These are phyloP conservation scores for Vanessa cardui DNA, from an alignment of 2,888 invertebrate species.

Conservation along the genomic window DNA sequence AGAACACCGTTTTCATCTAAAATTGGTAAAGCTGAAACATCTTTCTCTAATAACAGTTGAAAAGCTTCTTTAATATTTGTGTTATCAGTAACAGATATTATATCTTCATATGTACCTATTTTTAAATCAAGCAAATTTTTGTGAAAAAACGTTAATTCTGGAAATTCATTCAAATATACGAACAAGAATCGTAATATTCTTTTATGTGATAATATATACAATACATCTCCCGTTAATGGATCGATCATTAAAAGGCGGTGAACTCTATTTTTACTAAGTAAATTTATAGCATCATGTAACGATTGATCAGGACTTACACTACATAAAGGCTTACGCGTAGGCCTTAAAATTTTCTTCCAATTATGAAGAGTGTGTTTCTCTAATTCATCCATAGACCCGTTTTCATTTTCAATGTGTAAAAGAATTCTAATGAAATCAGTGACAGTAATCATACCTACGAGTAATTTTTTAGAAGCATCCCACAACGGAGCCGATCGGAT, in stretches of 20 bases:
- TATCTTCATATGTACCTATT: constrained; percentile 75
- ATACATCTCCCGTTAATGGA: constrained; percentile 69
- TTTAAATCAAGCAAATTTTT: constrained; percentile 71
- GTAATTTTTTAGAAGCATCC: constrained; percentile 73
- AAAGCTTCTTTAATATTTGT: constrained; percentile 74
- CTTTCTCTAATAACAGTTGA: constrained; percentile 71
- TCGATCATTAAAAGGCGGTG: constrained; percentile 76
- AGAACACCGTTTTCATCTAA: constrained; percentile 71
- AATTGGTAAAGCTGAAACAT: constrained; percentile 76
- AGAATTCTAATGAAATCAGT: constrained; percentile 78
- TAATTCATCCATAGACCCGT: constrained; percentile 72
- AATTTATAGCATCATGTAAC: constrained; percentile 75
- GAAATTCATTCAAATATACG: constrained; percentile 78
- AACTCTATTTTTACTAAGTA: constrained; percentile 70
- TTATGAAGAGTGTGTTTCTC: constrained; percentile 74
- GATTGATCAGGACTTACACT: constrained; percentile 74
- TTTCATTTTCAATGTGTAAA: constrained; percentile 68
- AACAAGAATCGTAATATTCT: constrained; percentile 76
- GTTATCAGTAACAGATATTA: constrained; percentile 68
- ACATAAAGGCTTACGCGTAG: constrained; percentile 69
- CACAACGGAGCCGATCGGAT: constrained; percentile 77
- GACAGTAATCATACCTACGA: constrained; percentile 78
- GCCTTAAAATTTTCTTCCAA: constrained; percentile 73
- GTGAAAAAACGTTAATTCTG: constrained; percentile 77
- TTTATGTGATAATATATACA: constrained; percentile 76